Conservation (phyloP, 1,140 invertebrate genomes). For the Holotrichia oblita region DNA sequence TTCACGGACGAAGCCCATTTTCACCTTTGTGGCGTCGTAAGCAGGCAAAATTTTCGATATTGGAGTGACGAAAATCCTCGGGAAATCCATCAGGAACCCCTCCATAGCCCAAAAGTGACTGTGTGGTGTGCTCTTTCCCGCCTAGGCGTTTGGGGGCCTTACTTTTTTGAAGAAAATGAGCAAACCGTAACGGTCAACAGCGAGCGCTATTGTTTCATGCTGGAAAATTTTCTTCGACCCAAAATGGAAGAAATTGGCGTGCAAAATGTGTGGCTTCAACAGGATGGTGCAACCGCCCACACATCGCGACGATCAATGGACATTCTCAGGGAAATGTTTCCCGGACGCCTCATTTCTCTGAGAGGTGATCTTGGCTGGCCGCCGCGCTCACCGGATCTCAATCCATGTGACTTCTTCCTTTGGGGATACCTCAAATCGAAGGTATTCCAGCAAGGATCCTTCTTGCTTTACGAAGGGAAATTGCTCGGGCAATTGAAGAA, state of each 20-base stretch:
- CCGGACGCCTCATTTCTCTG: constrained; percentile 50
- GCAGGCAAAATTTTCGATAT: constrained; percentile 56
- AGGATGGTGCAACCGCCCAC: constrained; percentile 52
- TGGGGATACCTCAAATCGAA: constrained; percentile 37
- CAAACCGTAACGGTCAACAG: constrained; percentile 34
- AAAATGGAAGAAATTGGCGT: constrained; percentile 36
- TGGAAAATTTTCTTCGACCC: constrained; percentile 36
- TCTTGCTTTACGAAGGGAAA: constrained; percentile 37
- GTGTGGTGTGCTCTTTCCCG: constrained; percentile 54
- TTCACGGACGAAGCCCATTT: constrained; percentile 51
- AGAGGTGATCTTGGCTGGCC: constrained; percentile 32
- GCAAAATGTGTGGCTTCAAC: constrained; percentile 39
- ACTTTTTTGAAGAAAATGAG: constrained; percentile 41
- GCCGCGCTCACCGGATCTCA: constrained; percentile 20
- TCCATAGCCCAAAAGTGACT: constrained; percentile 55
- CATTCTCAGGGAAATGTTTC: constrained; percentile 49
- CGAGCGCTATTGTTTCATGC: constrained; percentile 33
- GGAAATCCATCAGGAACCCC: constrained; percentile 53
- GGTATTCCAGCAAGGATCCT: constrained; percentile 23
- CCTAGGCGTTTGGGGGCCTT: constrained; percentile 38
- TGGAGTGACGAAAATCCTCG: constrained; percentile 53
- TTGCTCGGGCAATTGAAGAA: constrained; percentile 37
- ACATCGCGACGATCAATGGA: constrained; percentile 51
- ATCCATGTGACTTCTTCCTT: constrained; percentile 37
- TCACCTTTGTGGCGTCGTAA: constrained; percentile 53